phyloP scores from a whole-genome alignment of 2,888 invertebrate genomes.

The Cantharis nigra region DNA sequence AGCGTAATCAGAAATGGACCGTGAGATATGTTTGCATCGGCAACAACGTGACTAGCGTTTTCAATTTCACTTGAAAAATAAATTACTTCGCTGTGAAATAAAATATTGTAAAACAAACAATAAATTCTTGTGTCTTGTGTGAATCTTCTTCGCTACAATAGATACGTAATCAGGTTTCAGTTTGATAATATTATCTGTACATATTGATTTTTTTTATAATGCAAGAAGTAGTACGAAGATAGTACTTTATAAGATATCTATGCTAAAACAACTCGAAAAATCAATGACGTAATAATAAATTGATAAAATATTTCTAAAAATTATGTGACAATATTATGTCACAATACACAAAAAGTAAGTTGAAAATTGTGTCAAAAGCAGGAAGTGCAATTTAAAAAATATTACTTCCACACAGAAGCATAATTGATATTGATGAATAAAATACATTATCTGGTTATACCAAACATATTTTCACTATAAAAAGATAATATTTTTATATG shows the following conservation, averaged over 20 bases:
- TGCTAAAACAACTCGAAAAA: background rate
- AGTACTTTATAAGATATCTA: background rate
- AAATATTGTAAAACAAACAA: background rate
- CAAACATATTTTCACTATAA: background rate
- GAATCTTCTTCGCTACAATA: background rate
- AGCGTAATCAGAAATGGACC: slow-evolving; percentile 37
- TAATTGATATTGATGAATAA: background rate
- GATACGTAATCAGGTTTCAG: background rate
- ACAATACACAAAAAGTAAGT: background rate
- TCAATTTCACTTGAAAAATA: slow-evolving; percentile 25
- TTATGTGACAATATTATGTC: background rate
- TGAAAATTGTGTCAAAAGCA: background rate
- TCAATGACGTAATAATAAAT: background rate
- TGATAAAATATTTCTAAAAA: background rate
- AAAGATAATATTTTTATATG: background rate
- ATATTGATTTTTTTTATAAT: background rate
- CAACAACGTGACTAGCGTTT: slow-evolving; percentile 29
- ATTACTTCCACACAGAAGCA: background rate
- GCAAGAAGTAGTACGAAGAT: background rate
- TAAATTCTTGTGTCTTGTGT: background rate
- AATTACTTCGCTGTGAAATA: background rate
- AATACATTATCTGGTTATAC: background rate
- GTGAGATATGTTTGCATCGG: slow-evolving; percentile 35
- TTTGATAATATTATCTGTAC: background rate
- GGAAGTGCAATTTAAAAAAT: background rate